phyloP scores from a whole-genome alignment of 2,113 vertebrate species.

The Trematocara stigmaticum region DNA sequence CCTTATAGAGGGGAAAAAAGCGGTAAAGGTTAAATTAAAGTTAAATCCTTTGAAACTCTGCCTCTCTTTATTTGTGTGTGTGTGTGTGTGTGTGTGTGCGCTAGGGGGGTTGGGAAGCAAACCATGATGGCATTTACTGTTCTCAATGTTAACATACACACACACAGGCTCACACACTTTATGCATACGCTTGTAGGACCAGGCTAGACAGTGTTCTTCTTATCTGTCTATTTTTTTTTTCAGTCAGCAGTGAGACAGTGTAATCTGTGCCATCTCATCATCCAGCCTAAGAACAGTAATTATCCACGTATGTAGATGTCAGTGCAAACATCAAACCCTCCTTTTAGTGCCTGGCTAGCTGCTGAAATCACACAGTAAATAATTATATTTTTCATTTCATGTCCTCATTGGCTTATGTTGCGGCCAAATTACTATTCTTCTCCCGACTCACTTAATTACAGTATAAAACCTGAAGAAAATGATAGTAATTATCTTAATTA shows the following conservation, averaged over 20 bases:
- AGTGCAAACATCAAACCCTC: slow-evolving; percentile 29
- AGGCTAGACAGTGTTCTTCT: neutral
- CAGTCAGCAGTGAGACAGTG: neutral
- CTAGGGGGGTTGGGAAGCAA: slow-evolving; percentile 12
- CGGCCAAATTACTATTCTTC: slow-evolving; percentile 20
- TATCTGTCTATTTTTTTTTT: neutral
- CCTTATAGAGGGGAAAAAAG: accelerated
- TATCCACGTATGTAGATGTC: slow-evolving; percentile 15
- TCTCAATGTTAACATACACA: slow-evolving; percentile 6
- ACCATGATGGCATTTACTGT: slow-evolving; percentile 57
- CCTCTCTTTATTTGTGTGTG: neutral
- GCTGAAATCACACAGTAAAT: slow-evolving; percentile 27
- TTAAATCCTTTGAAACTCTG: neutral
- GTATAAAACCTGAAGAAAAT: neutral
- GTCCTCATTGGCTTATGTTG: neutral
- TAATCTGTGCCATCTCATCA: slow-evolving; percentile 21
- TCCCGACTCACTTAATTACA: neutral
- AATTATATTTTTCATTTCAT: slow-evolving; percentile 26
- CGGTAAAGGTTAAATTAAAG: neutral
- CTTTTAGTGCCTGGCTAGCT: slow-evolving; percentile 11
- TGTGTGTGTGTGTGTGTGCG: neutral
- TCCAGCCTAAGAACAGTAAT: slow-evolving; percentile 18
- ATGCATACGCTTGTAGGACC: neutral
- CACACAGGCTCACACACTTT: neutral
- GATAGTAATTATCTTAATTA: neutral